These are phyloP conservation scores for Agrypnia vestita DNA, from an alignment of 1,140 invertebrate species.

Conservation along the genomic window DNA sequence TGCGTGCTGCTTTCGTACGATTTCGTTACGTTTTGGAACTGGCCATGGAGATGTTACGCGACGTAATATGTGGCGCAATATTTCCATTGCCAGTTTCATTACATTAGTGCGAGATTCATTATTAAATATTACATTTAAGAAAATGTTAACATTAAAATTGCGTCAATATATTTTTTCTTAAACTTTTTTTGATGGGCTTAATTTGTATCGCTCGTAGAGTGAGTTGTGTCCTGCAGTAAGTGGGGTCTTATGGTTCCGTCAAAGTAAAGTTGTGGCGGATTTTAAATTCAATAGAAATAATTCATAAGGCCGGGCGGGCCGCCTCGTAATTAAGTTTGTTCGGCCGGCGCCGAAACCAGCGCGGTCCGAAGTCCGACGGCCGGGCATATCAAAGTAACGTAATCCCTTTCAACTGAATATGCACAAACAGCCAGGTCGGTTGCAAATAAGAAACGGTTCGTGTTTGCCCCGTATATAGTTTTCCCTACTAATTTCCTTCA, in stretches of 20 bases:
- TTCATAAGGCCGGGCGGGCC: not conserved
- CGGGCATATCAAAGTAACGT: constrained; percentile 48
- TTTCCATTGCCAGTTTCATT: too few relatives aligned
- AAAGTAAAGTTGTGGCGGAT: not conserved
- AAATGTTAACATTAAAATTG: too few relatives aligned
- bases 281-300: constrained; percentile 44
- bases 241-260: not conserved
- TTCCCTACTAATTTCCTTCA: constrained; percentile 57
- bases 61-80: too few relatives aligned
- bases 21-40: too few relatives aligned
- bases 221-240: not conserved
- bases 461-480: constrained; percentile 53
- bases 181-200: too few relatives aligned
- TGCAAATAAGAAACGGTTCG: constrained; percentile 53
- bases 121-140: too few relatives aligned
- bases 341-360: constrained; percentile 11
- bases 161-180: too few relatives aligned
- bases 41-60: too few relatives aligned
- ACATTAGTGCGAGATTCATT: too few relatives aligned
- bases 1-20: too few relatives aligned
- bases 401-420: constrained; percentile 52
- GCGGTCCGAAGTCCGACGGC: constrained; percentile 32
- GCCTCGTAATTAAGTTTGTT: constrained; percentile 28
- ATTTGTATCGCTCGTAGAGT: too few relatives aligned
- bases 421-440: constrained; percentile 45